Base-by-base conservation (phyloP, 1,140 invertebrate species). In the Drosophila arawakana region DNA sequence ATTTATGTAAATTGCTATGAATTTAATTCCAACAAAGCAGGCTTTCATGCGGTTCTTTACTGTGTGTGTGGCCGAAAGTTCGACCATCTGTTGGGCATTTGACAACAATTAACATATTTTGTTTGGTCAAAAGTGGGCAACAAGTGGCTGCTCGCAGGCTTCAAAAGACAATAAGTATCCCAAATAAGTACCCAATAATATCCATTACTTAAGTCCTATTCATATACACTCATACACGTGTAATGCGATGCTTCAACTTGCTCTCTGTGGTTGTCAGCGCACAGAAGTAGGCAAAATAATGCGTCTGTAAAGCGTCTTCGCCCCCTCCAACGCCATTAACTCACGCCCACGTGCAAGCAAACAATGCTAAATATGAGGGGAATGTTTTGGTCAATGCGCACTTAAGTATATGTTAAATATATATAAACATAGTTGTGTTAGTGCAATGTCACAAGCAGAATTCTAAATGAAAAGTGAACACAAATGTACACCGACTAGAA, bases 41-140 rank as follows among this genome's bases (percentile, higher is more conserved):
- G 57, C 60, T 80, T 30, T 66, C 69, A 37, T 73, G 57, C 34
- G 68, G 66, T 55, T 60, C 44, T 50, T 30, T 63, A 80, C 76
- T 88, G 83, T 83, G 88, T 88, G 83, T 77, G 66, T 80, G 68
- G 68, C 50, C 72, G 43, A 21, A 39, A 61, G 59, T 35, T 46
- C 58, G 50, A 34, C 11, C 54, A 63, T 67, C 52, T 71, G 67
- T 65, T 59, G 43, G 60, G 59, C 55, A 59, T 74, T 50, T 55
- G 58, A 63, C 68, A 73, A 67, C 76, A 88, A 86, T 86, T 88
- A 86, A 83, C 83, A 86, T 86, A 80, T 74, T 88, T 80, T 39
- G 49, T 55, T 34, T 21, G 35, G 52, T 9, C 37, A 34, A 57
- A 61, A 15, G 44, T 5, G 52, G 73, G 73, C 83, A 86, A 86